Base-by-base conservation (phyloP, 2,113 vertebrate genomes). In the Scalopus aquaticus region DNA sequence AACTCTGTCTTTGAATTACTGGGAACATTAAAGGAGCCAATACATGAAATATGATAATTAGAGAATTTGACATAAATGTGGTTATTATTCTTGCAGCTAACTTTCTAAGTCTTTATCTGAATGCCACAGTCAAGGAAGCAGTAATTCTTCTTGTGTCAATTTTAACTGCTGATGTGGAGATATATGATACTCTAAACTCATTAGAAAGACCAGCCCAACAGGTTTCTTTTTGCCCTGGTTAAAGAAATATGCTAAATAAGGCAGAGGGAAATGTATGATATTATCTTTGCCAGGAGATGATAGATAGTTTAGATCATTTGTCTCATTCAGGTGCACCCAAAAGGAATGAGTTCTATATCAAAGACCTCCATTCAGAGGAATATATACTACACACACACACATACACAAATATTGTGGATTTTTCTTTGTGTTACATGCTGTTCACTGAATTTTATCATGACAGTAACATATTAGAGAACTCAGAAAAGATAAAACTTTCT, bases 151-250 rank as follows among this genome's bases (percentile, higher is more conserved):
- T 88, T 62, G 17, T 54, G 44, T 35, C 20, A 74, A 17, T 3
- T 74, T 67, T 93, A 74, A 32, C 24, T 76, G 51, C 35, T 46
- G 65, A 79, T 80, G 5, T 46, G 7, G 28, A 54, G n/a, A 54
- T 44, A 67, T 24, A 26, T 84, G 51, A 73, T 64, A 84, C 32
- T 70, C 83, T 56, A 85, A 85, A 76, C 22, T 76, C 65, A 26
- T 80, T 49, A 91, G 13, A 94, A 84, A 93, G 91, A 90, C 67
- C 2, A 20, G 88, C 79, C 56, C 42, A 95, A 74, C 12, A 80
- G 13, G 24, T 5, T 76, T 30, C 24, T 88, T 49, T n/a, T 32
- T 44, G n/a, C 44, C 16, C 19, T 86, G 60, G 28, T 80, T 92
- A 72, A 93, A 82, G 19, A 62, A 62, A 74, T 46, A 76, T 20